phyloP scores from a whole-genome alignment of 2,888 invertebrate species.

The Mermis nigrescens region DNA sequence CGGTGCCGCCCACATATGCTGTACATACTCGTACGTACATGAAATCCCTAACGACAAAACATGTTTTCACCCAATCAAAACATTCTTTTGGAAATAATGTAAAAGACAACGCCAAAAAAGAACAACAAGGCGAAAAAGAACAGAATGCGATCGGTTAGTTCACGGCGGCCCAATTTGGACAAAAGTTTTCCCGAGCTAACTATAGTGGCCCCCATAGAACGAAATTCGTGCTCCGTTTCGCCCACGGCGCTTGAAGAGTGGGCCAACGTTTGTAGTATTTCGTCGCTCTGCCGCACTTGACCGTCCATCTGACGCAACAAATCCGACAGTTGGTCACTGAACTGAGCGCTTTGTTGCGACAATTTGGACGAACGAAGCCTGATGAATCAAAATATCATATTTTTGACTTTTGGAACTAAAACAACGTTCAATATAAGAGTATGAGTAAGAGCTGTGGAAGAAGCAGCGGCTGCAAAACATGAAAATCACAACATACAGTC shows the following conservation, averaged over 20 bases:
- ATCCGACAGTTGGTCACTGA: conserved; percentile 2
- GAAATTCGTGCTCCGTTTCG: conserved; percentile 44
- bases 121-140: conserved; percentile 66
- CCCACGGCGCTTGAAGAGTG: conserved; percentile 33
- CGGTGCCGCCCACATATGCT: too few relatives aligned
- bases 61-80: not conserved
- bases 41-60: not conserved
- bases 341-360: not conserved
- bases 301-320: conserved; percentile 7
- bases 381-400: not conserved
- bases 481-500: too few relatives aligned
- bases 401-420: too few relatives aligned
- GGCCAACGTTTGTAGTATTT: conserved; percentile 57
- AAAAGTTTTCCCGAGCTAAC: conserved; percentile 70
- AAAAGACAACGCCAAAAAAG: conserved; percentile 71
- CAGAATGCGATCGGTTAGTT: conserved; percentile 81
- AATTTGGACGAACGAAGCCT: not conserved
- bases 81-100: conserved; percentile 66
- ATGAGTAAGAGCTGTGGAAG: too few relatives aligned
- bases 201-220: conserved; percentile 65
- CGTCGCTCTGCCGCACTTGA: conserved; percentile 47
- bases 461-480: too few relatives aligned
- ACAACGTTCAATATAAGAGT: too few relatives aligned
- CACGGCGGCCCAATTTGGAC: conserved; percentile 77
- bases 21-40: too few relatives aligned